Conservation (phyloP, 2,888 invertebrate genomes). For the Steinernema carpocapsae region DNA sequence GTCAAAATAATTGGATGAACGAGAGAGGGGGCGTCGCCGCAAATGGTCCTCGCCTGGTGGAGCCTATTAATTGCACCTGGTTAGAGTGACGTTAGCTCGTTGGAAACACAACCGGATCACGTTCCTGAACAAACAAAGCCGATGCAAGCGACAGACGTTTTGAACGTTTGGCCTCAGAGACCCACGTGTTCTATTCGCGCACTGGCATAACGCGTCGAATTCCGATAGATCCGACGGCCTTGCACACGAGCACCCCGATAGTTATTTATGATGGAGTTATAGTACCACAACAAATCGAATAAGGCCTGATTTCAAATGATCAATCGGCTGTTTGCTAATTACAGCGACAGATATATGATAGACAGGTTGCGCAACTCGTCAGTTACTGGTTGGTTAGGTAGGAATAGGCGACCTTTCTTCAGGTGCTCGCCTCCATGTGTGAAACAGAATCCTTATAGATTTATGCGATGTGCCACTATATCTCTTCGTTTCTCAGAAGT, state of each 20-base stretch:
- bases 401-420: no score
- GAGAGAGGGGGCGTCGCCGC: not conserved
- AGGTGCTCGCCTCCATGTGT: no score
- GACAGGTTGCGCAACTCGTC: slow-evolving; percentile 23
- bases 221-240: not conserved
- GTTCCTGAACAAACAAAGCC: slow-evolving; percentile 15
- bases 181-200: not conserved
- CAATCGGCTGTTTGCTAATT: not conserved
- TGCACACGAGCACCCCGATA: not conserved
- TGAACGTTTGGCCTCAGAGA: not conserved
- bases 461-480: no score
- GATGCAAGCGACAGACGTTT: not conserved
- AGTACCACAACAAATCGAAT: slow-evolving; percentile 1
- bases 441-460: no score
- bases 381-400: not conserved
- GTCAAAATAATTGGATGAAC: slow-evolving; percentile 26
- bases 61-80: slow-evolving; percentile 5
- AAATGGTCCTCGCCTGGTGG: not conserved
- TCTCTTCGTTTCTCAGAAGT: no score
- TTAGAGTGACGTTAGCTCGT: not conserved
- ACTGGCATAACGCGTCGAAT: not conserved
- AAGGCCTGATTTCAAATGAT: not conserved
- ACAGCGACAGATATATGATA: slow-evolving; percentile 4
- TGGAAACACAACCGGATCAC: slow-evolving; percentile 2
- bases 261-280: not conserved